These are phyloP conservation scores for Drosophila fuyamai DNA, from an alignment of 1,140 invertebrate genomes.

Conservation along the genomic window DNA sequence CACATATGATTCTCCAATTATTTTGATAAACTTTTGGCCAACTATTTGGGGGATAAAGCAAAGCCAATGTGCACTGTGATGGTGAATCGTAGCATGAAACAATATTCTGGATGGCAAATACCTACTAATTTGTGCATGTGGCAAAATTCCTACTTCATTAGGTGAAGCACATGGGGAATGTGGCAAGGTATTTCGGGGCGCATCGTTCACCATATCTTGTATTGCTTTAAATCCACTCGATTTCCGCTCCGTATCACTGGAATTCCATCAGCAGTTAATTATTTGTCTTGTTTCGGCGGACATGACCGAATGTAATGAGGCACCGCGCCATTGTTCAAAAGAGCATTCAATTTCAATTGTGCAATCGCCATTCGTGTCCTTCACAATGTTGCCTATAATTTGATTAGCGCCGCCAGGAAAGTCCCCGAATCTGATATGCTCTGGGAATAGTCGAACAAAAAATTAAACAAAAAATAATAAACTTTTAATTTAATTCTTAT, in stretches of 20 bases:
- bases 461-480: not conserved
- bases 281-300: conserved; percentile 8
- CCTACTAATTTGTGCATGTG: conserved; percentile 2
- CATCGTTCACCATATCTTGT: not conserved
- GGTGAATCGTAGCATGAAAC: too few species aligned
- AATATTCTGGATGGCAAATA: not conserved
- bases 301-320: not conserved
- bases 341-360: conserved; percentile 11
- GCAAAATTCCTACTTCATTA: conserved; percentile 1
- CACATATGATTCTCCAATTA: too few species aligned
- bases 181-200: too few species aligned
- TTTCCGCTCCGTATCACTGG: not conserved
- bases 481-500: not conserved
- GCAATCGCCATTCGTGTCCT: not conserved
- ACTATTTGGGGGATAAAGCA: too few species aligned
- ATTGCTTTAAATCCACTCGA: not conserved
- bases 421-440: not conserved
- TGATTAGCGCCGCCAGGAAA: not conserved
- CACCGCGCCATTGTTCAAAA: not conserved
- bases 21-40: too few species aligned
- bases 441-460: not conserved
- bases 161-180: not conserved
- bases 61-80: too few species aligned
- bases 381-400: not conserved
- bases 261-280: conserved; percentile 8